These are phyloP conservation scores for Hyposoter dolosus DNA, from an alignment of 2,888 invertebrate genomes.

Conservation along the genomic window DNA sequence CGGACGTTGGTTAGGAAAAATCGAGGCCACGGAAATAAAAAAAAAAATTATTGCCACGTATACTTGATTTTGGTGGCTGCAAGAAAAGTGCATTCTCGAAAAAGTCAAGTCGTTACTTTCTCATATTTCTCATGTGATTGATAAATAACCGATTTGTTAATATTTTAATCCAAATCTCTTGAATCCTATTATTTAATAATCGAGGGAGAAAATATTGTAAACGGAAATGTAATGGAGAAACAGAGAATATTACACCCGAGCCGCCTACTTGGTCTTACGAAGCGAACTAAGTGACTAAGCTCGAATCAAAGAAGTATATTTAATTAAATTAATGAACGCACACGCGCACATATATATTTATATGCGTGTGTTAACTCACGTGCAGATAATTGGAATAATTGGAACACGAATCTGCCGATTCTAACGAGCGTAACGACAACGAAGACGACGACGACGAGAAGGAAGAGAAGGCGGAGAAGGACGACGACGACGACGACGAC, in stretches of 20 bases:
- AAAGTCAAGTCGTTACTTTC: neutral
- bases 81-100: neutral
- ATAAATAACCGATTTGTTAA: neutral
- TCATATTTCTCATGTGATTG: neutral
- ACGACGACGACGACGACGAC: neutral
- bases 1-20: constrained; percentile 39
- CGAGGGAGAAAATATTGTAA: neutral
- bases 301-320: constrained; percentile 30
- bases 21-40: constrained; percentile 15
- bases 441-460: constrained; percentile 6
- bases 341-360: neutral
- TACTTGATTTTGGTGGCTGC: neutral
- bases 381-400: constrained; percentile 65
- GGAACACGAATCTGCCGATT: constrained; percentile 60
- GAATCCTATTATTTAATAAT: neutral
- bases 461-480: constrained; percentile 5
- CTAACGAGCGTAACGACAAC: constrained; percentile 60
- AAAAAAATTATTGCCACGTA: neutral
- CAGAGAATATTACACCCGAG: neutral
- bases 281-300: neutral
- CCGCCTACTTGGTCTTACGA: neutral
- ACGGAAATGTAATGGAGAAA: neutral
- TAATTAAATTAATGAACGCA: constrained; percentile 49
- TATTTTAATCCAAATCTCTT: neutral
- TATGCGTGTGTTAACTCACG: constrained; percentile 11